Percentiles rank a stretch among this genome's conserved stretches.
phyloP scores from a whole-genome alignment of 2,797 vertebrate species.

The Sebastes trivittatus region DNA sequence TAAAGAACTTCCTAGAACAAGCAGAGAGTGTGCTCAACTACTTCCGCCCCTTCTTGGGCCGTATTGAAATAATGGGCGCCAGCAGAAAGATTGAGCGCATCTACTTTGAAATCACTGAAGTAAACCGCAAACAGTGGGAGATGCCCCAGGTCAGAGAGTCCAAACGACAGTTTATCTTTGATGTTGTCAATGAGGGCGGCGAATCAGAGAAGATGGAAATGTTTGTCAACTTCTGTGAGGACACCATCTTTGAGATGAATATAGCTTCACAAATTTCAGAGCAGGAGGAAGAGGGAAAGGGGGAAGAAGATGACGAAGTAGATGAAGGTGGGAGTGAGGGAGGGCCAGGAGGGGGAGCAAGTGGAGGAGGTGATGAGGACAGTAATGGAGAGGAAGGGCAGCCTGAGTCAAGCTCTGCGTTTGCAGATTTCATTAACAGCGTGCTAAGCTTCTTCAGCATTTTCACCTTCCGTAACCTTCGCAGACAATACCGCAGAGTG shows the following conservation, averaged over 20 bases:
- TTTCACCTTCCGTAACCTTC: constrained; percentile 88
- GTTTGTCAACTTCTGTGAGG: constrained; percentile 98
- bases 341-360: constrained; percentile 43
- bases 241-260: constrained; percentile 99
- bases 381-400: constrained; percentile 70
- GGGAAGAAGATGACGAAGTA: constrained; percentile 82
- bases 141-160: constrained; percentile 98
- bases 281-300: constrained; percentile 88
- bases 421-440: constrained; percentile 84
- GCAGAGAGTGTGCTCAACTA: constrained; percentile 94
- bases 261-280: constrained; percentile 95
- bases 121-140: constrained; percentile 96
- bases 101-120: constrained; percentile 97
- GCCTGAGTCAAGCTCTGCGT: constrained; percentile 84
- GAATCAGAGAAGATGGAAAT: constrained; percentile 99
- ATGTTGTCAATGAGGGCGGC: constrained; percentile 95
- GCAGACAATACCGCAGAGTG: constrained; percentile 84
- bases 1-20: constrained; percentile 90
- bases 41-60: constrained; percentile 92
- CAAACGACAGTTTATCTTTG: constrained; percentile 97
- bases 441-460: constrained; percentile 75
- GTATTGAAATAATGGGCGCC: constrained; percentile 97
- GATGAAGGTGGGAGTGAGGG: constrained; percentile 70
- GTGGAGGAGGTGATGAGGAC: constrained; percentile 79
- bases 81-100: constrained; percentile 95